Base-by-base conservation (phyloP, 1,140 invertebrate genomes). In the Octopus sinensis region DNA sequence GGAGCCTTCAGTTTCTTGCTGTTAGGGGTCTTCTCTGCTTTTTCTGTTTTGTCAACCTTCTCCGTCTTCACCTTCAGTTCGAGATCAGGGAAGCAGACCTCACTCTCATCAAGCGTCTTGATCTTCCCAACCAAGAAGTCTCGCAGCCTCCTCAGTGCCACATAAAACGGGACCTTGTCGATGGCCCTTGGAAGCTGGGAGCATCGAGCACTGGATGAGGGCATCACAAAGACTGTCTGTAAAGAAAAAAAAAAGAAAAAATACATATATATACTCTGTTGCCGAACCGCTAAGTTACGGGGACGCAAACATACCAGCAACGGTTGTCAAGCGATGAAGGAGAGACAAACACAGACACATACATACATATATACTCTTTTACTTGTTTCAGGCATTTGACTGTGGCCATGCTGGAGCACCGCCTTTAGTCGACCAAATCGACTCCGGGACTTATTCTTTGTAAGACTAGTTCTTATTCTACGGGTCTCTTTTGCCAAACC, bases 201-300 rank as follows among this genome's bases (percentile, higher is more conserved):
- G 92, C 97, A 98, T 82, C 97, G 93, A 62, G 97, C 97, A 89
- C 96, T 97, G 51, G 97, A 98, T 68, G 97, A 98, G 82, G 97
- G 97, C 96, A 98, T 98, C 87, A 98, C 97, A 96, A 96, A 99
- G 92, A 98, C 96, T 89, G 96, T 95, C 96, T 98, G 93, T 10
- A 82, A 88, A 68, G 77, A 53, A 68, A 92, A 92, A 82, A 86
- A 62, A 54, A 81, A 62, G 3, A 62, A 62, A 62, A 62, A 2
- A 17, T 62, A 62, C 3, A 62, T 76, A 76, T n/a, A 62, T 30
- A 68, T 81, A 51, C 68, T 23, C 54, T 4, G 13, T 6, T 62
- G 23, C 12, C 10, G 17, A 54, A n/a, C n/a, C n/a, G n/a, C n/a
- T n/a, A n/a, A n/a, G n/a, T n/a, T n/a, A n/a, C n/a, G n/a, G n/a